Evolutionary conservation across 2,888 invertebrate genomes (phyloP).

Genomic region (Leptinotarsa peninsularis): DNA sequence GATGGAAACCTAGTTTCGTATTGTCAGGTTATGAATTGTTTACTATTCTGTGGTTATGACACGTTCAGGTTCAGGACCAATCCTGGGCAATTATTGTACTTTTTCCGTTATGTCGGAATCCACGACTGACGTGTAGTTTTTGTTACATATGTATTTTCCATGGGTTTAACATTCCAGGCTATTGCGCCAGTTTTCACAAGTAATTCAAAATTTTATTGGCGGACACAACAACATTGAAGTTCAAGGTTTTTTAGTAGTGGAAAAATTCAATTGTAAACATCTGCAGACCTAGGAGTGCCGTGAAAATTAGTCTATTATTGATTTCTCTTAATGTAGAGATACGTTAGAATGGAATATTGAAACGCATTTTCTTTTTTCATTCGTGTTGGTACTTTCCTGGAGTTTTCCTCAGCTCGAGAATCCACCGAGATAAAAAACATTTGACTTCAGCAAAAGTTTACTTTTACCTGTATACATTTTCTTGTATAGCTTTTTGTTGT

Average conservation of each 20-base stretch:
- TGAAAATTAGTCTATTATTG: background rate
- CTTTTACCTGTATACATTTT: too few relatives aligned
- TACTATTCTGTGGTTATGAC: background rate
- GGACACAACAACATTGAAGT: background rate
- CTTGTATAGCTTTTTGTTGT: too few relatives aligned
- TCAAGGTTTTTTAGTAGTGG: background rate
- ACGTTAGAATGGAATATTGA: background rate
- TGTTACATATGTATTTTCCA: too few relatives aligned
- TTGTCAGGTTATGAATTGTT: background rate
- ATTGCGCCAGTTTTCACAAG: background rate
- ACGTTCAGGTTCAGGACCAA: background rate
- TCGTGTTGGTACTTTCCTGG: too few relatives aligned
- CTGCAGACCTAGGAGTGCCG: background rate
- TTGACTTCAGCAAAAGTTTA: too few relatives aligned
- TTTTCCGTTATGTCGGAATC: background rate
- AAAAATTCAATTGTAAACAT: background rate
- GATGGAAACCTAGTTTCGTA: slow-evolving; percentile 22
- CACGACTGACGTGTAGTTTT: background rate
- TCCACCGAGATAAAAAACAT: too few relatives aligned
- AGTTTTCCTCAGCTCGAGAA: too few relatives aligned
- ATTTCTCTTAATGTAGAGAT: background rate
- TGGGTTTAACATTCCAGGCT: background rate
- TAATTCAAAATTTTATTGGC: background rate
- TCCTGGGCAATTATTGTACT: too few relatives aligned
- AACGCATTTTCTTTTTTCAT: too few relatives aligned